Percentiles rank a stretch among this genome's conserved stretches.
Conservation (phyloP, 2,113 vertebrate genomes). For the Tetrax tetrax region DNA sequence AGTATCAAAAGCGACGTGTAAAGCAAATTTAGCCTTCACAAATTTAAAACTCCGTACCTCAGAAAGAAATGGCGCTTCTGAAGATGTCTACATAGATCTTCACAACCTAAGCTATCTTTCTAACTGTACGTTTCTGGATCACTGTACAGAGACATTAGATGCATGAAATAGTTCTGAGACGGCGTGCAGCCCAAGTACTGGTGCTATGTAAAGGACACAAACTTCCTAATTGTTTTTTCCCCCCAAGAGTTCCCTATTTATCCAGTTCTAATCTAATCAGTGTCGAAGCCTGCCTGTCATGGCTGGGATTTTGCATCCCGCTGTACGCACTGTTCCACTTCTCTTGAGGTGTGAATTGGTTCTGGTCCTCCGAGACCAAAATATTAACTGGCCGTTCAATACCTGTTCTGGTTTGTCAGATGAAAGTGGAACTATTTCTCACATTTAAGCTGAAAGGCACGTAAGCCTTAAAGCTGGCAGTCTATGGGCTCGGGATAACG, state of each 20-base stretch:
- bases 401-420: background rate
- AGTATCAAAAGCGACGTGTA: background rate
- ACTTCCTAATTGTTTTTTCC: background rate
- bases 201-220: background rate
- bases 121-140: background rate
- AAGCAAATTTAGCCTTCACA: background rate
- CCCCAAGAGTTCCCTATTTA: background rate
- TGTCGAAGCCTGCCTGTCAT: background rate
- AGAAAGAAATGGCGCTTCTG: background rate
- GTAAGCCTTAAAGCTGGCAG: constrained; percentile 14
- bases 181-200: background rate
- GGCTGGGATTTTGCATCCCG: constrained; percentile 9
- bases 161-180: background rate
- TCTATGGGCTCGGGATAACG: background rate
- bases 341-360: constrained; percentile 20
- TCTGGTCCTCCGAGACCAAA: background rate
- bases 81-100: background rate
- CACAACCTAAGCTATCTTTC: background rate
- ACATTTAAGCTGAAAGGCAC: constrained; percentile 20
- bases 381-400: background rate
- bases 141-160: background rate
- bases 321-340: background rate
- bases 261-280: background rate
- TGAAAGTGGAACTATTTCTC: constrained; percentile 20
- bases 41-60: background rate